Evolutionary conservation across 2,797 vertebrate species (phyloP).

Genomic region (Crocodylus rhombifer): DNA sequence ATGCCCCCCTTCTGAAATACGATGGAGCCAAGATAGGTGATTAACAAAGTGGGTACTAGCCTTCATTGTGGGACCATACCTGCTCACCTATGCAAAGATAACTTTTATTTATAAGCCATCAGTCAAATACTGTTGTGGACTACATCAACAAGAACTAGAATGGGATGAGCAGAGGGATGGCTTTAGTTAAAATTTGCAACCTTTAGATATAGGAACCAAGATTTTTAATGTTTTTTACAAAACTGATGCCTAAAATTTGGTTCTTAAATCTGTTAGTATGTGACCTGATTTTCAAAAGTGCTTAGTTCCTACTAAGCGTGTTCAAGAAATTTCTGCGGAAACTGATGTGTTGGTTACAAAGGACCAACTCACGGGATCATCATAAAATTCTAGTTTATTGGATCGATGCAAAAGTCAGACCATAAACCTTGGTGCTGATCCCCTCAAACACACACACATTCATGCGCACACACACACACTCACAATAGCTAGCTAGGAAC

Average conservation of each 20-base stretch:
- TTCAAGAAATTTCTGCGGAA: slow-evolving; percentile 38
- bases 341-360: not conserved
- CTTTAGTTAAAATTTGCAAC: slow-evolving; percentile 49
- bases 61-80: slow-evolving; percentile 10
- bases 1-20: too few relatives aligned
- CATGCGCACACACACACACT: too few relatives aligned
- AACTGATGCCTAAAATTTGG: slow-evolving; percentile 63
- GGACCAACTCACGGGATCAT: too few relatives aligned
- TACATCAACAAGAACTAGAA: slow-evolving; percentile 42
- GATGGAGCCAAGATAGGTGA: too few relatives aligned
- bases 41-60: not conserved
- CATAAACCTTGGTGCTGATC: too few relatives aligned
- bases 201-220: slow-evolving; percentile 40
- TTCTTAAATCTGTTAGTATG: slow-evolving; percentile 58
- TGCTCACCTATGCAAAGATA: slow-evolving; percentile 32
- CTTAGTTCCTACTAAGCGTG: slow-evolving; percentile 41
- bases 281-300: slow-evolving; percentile 65
- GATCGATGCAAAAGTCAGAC: too few relatives aligned
- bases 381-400: too few relatives aligned
- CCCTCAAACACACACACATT: too few relatives aligned
- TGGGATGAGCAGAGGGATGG: slow-evolving; percentile 45
- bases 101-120: slow-evolving; percentile 23
- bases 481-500: too few relatives aligned
- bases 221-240: slow-evolving; percentile 33
- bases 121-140: slow-evolving; percentile 41